Base-by-base conservation (phyloP, 1,140 invertebrate genomes). In the Holotrichia oblita region DNA sequence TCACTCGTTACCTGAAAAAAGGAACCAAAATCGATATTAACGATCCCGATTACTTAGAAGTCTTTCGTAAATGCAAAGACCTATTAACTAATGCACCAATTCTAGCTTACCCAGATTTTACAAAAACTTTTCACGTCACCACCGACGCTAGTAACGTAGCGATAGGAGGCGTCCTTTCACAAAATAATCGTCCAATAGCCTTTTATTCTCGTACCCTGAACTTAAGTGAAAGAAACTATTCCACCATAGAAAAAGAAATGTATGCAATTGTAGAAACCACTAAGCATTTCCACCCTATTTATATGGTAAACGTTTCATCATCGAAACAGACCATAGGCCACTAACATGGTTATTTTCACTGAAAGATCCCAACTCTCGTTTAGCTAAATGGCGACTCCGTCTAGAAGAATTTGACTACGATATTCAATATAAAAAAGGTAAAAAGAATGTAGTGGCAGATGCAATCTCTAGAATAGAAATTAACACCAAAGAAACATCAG, bases 341-440 rank as follows among this genome's bases (percentile, higher is more conserved):
- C 27, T 76, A 20, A 14, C 17, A 3, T 48, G 74, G 74, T n/a
- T 76, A 12, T 76, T 76, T 9, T 76, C 42, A 0, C 17, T 76
- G 20, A 89, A 88, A 81, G 86, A 89, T 64, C 83, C 83, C 0
- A 80, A 78, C n/a, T 81, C 82, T 9, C 76, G 81, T 72, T 76
- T 87, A 0, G 48, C 81, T 0, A 20, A 83, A 44, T 87, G 85
- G 85, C 75, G 81, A 73, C 76, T 86, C 0, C 81, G 83, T 80
- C 55, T 87, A 40, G 79, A 80, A 61, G 84, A 87, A 79, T 86
- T 83, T 78, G 79, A 86, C 0, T 86, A 84, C 77, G 78, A 83
- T 34, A 83, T 87, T 17, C 27, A 69, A 79, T 77, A 64, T 40
- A 61, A 77, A n/a, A 77, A 77, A 40, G 85, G 85, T 8, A 77